phyloP scores from a whole-genome alignment of 2,888 invertebrate species.

The Dioctria rufipes region DNA sequence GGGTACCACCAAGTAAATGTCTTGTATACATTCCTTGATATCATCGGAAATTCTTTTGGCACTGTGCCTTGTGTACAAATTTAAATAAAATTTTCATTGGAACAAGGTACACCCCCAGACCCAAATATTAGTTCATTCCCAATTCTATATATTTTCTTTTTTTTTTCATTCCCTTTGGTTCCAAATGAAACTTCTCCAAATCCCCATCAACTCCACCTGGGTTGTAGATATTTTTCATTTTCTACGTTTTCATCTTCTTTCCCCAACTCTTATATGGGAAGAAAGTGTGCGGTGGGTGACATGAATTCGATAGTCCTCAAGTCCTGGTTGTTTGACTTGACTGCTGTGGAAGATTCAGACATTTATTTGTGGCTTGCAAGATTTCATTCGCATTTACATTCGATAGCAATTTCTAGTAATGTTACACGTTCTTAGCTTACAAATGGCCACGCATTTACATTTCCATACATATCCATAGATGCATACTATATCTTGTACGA shows the following conservation, averaged over 20 bases:
- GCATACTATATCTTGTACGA: neutral
- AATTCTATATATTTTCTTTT: neutral
- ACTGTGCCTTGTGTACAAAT: constrained; percentile 38
- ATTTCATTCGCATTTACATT: constrained; percentile 21
- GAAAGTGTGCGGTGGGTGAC: neutral
- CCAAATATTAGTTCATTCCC: constrained; percentile 13
- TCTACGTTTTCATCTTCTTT: constrained; percentile 5
- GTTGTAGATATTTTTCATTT: constrained; percentile 38
- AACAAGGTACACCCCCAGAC: neutral
- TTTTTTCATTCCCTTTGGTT: constrained; percentile 3
- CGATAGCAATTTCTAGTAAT: constrained; percentile 36
- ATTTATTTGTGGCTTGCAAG: constrained; percentile 32
- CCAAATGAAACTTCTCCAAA: neutral
- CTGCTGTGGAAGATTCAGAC: constrained; percentile 7
- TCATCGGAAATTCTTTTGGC: constrained; percentile 20
- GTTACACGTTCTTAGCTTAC: constrained; percentile 14
- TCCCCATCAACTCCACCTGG: constrained; percentile 15
- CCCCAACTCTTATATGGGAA: neutral
- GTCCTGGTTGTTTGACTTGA: neutral
- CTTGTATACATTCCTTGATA: constrained; percentile 39
- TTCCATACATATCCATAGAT: neutral
- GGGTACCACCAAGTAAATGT: neutral
- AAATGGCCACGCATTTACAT: constrained; percentile 3
- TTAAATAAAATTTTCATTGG: constrained; percentile 48
- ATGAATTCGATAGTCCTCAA: neutral